A percentile compares a stretch with the other conserved stretches of the same genome.
Conservation (phyloP, 2,797 vertebrate genomes). For the Ctenopoma kingsleyae region DNA sequence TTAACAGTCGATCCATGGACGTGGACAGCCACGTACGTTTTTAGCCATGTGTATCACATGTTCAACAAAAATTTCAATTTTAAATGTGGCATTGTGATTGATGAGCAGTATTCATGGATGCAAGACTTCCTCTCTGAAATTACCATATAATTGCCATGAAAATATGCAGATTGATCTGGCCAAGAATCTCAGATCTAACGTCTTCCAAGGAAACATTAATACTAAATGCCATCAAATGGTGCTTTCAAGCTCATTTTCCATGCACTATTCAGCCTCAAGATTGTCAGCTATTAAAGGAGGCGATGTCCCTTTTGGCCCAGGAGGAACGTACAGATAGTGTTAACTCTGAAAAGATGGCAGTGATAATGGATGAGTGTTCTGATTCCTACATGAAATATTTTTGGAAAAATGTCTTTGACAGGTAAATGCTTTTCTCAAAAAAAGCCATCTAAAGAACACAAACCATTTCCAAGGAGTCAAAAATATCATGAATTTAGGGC, state of each 20-base stretch:
- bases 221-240: slow-evolving; percentile 62
- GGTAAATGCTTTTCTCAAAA: slow-evolving; percentile 43
- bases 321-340: slow-evolving; percentile 14
- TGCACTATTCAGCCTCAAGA: slow-evolving; percentile 39
- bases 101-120: slow-evolving; percentile 71
- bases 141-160: slow-evolving; percentile 69
- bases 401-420: slow-evolving; percentile 41
- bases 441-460: slow-evolving; percentile 10
- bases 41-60: slow-evolving; percentile 41
- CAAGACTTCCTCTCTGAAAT: slow-evolving; percentile 61
- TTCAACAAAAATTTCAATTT: slow-evolving; percentile 63
- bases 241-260: slow-evolving; percentile 62
- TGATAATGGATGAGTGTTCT: slow-evolving; percentile 29
- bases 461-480: slow-evolving; percentile 17
- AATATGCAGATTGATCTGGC: slow-evolving; percentile 75
- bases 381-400: slow-evolving; percentile 26
- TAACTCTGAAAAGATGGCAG: slow-evolving; percentile 34
- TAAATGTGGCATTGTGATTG: slow-evolving; percentile 71
- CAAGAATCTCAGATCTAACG: slow-evolving; percentile 43
- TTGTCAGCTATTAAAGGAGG: slow-evolving; percentile 51
- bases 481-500: neutral
- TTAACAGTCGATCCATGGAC: neutral
- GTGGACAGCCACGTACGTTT: slow-evolving; percentile 9
- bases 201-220: slow-evolving; percentile 62
- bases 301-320: slow-evolving; percentile 26